Evolutionary conservation across 2,797 vertebrate species (phyloP).

Genomic region (Pogoniulus pusillus): DNA sequence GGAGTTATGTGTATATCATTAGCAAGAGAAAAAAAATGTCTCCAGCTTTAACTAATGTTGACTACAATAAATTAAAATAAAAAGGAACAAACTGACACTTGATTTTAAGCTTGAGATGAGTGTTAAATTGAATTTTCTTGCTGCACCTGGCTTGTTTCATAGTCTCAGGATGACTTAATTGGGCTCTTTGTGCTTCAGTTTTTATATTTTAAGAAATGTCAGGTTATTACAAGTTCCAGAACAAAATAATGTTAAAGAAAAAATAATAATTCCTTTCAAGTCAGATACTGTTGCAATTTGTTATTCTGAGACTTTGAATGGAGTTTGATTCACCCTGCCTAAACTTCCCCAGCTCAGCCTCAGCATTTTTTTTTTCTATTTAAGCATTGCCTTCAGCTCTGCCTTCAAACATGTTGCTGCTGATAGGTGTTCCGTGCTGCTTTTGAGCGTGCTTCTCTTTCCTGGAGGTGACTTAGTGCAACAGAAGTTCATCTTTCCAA

Average conservation of each 20-base stretch:
- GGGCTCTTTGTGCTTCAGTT: background rate
- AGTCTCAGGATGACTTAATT: slow-evolving; percentile 11
- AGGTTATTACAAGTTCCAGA: slow-evolving; percentile 42
- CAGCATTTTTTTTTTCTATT: background rate
- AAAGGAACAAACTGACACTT: slow-evolving; percentile 38
- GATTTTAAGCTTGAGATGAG: slow-evolving; percentile 43
- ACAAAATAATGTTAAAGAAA: background rate
- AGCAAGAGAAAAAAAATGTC: slow-evolving; percentile 55
- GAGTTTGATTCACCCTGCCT: background rate
- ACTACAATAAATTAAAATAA: slow-evolving; percentile 52
- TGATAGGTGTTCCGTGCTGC: background rate
- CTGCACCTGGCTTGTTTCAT: slow-evolving; percentile 24
- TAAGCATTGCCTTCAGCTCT: slow-evolving; percentile 4
- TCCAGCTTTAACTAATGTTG: slow-evolving; percentile 54
- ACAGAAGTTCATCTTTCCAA: background rate
- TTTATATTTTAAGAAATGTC: slow-evolving; percentile 29
- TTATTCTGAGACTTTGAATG: background rate
- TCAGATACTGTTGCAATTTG: background rate
- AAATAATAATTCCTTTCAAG: slow-evolving; percentile 5
- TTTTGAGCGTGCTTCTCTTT: background rate
- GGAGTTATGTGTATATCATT: slow-evolving; percentile 53
- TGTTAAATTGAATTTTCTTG: slow-evolving; percentile 43
- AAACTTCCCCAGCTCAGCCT: background rate
- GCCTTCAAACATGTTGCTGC: background rate
- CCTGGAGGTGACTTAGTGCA: background rate